A percentile compares a stretch with the other conserved stretches of the same genome.
Evolutionary conservation across 2,797 vertebrate species (phyloP).

Genomic region (Streptopelia turtur): DNA sequence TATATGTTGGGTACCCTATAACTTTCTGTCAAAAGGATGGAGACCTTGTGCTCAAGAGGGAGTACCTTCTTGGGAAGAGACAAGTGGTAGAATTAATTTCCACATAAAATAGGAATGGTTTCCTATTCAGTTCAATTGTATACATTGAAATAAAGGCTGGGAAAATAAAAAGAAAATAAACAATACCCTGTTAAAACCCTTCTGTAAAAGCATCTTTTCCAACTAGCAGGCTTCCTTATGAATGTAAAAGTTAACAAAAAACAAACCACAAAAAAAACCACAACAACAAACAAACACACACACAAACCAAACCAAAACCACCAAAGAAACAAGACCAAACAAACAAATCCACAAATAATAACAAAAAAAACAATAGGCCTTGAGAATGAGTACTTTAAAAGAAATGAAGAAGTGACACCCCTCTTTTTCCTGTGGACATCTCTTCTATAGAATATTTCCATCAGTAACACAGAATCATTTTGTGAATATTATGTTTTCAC

Average conservation of each 20-base stretch:
- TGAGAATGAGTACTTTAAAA: background rate
- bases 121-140: background rate
- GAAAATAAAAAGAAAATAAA: background rate
- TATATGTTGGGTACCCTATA: background rate
- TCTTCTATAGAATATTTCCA: background rate
- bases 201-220: background rate
- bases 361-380: background rate
- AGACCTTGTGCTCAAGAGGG: background rate
- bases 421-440: background rate
- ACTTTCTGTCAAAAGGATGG: background rate
- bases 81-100: background rate
- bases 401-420: fast-evolving
- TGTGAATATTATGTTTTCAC: background rate
- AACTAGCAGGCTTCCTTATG: background rate
- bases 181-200: background rate
- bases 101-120: background rate
- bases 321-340: too few species aligned
- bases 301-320: too few species aligned
- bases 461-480: background rate
- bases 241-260: background rate
- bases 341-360: too few species aligned
- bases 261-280: too few species aligned
- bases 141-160: background rate
- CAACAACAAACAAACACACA: too few species aligned
- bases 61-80: background rate